phyloP scores from a whole-genome alignment of 2,888 invertebrate genomes.

The Oscheius onirici region DNA sequence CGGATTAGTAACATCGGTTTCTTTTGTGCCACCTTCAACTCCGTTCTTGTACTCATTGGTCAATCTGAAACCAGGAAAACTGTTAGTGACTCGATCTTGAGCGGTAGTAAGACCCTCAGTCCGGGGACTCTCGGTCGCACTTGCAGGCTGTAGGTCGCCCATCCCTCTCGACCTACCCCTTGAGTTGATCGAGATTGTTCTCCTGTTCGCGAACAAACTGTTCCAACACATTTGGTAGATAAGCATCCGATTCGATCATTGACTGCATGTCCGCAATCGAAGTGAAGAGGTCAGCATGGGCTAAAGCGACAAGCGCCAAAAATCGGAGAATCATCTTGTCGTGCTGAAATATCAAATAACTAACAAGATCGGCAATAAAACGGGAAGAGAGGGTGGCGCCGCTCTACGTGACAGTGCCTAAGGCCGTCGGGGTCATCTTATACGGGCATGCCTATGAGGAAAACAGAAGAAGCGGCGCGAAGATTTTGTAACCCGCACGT shows the following conservation, averaged over 20 bases:
- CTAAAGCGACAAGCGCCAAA: neutral
- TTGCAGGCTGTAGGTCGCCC: no score
- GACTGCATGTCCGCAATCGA: conserved; percentile 74
- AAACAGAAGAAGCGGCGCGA: conserved; percentile 23
- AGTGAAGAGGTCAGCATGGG: conserved; percentile 73
- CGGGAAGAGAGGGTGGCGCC: neutral
- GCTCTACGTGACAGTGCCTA: no score
- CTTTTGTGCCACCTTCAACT: conserved; percentile 58
- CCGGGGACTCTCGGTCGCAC: no score
- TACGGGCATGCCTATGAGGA: conserved; percentile 26
- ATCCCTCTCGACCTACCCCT: conserved; percentile 39
- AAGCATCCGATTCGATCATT: conserved; percentile 72
- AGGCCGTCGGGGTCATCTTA: neutral
- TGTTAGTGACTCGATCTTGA: no score
- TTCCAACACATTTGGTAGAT: conserved; percentile 72
- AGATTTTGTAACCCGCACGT: conserved; percentile 18
- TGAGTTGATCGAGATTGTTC: conserved; percentile 69
- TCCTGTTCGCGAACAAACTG: conserved; percentile 73
- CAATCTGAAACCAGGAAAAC: conserved; percentile 4
- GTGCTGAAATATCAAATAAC: neutral
- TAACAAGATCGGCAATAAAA: neutral
- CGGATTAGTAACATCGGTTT: conserved; percentile 73
- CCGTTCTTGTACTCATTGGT: conserved; percentile 40
- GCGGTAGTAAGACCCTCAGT: no score
- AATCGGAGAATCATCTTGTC: conserved; percentile 7